These are phyloP conservation scores for Platichthys flesus DNA, from an alignment of 2,113 vertebrate genomes.

Conservation along the genomic window DNA sequence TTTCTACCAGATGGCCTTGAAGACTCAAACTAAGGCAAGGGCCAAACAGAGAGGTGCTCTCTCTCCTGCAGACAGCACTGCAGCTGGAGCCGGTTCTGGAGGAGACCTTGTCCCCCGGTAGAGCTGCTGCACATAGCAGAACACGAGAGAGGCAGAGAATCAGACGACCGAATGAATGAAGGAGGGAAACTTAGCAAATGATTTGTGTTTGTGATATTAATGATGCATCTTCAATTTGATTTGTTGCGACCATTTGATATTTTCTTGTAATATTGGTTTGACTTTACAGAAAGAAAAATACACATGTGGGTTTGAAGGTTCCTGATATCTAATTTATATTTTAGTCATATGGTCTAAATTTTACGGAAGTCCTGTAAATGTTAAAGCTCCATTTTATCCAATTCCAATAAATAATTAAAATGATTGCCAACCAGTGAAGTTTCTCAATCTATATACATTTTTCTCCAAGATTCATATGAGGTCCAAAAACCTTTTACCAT, in stretches of 20 bases:
- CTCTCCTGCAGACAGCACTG: conserved; percentile 28
- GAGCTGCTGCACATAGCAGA: conserved; percentile 57
- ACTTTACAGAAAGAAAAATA: neutral
- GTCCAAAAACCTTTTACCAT: too few relatives aligned
- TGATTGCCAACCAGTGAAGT: too few relatives aligned
- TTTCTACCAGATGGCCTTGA: conserved; percentile 57
- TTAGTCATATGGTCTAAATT: neutral
- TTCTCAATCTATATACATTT: too few relatives aligned
- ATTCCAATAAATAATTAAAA: too few relatives aligned
- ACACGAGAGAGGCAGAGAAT: neutral
- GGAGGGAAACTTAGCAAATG: neutral
- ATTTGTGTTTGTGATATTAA: neutral
- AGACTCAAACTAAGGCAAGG: conserved; percentile 19
- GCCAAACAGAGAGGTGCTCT: conserved; percentile 21
- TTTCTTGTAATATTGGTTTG: neutral
- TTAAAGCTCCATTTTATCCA: neutral
- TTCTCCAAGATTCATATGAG: too few relatives aligned
- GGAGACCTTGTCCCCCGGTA: conserved; percentile 7
- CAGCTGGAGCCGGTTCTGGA: conserved; percentile 1
- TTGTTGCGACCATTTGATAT: neutral
- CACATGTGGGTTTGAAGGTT: neutral
- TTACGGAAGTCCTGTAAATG: neutral
- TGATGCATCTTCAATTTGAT: too few relatives aligned
- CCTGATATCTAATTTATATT: too few relatives aligned
- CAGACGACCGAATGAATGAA: neutral